Conservation (phyloP, 2,113 vertebrate genomes). For the Oncorhynchus tshawytscha region DNA sequence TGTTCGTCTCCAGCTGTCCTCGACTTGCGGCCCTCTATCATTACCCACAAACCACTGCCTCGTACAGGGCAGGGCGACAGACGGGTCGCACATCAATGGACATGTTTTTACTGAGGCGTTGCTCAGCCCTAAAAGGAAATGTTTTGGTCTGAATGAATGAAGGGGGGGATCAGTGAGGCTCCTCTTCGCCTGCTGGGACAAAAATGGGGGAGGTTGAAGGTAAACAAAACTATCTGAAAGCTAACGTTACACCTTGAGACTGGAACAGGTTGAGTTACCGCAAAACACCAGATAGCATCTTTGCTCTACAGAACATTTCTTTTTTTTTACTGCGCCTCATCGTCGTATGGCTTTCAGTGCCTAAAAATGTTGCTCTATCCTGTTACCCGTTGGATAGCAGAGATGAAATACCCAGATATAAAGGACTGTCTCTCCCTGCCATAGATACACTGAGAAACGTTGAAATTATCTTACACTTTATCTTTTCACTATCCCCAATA, state of each 20-base stretch:
- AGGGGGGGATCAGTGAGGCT: not conserved
- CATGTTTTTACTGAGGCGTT: not conserved
- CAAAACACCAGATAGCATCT: conserved; percentile 12
- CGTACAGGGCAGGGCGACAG: not conserved
- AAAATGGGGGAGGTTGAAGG: not conserved
- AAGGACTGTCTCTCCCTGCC: not conserved
- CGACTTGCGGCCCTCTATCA: not conserved
- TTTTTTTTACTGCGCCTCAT: not conserved
- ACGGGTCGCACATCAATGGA: not conserved
- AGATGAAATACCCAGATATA: not conserved
- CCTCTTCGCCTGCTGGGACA: not conserved
- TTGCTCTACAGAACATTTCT: conserved; percentile 1
- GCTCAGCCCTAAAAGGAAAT: not conserved
- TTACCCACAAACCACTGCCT: not conserved
- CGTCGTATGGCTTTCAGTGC: not conserved
- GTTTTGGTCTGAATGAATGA: not conserved
- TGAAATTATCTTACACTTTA: not conserved
- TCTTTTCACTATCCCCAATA: not conserved
- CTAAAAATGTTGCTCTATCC: not conserved
- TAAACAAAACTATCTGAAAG: not conserved
- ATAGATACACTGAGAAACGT: not conserved
- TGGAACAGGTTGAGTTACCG: not conserved
- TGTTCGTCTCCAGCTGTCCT: not conserved
- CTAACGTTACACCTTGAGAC: not conserved
- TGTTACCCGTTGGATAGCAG: not conserved